Base-by-base conservation (phyloP, 1,140 invertebrate genomes). In the Drosophila nigrodunni region DNA sequence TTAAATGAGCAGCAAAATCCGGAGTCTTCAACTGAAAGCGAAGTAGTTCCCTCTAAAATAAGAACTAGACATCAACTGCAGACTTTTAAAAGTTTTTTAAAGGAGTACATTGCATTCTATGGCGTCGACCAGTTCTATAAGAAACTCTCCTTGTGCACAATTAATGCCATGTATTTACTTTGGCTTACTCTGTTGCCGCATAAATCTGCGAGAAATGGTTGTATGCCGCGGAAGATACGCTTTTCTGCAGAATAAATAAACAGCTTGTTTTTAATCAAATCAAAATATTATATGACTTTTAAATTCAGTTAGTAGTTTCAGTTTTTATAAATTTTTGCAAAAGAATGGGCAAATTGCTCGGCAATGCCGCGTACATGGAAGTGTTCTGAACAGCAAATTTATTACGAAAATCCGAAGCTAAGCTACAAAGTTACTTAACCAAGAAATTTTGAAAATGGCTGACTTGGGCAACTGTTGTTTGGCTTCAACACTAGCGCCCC, bases 371-470 rank as follows among this genome's bases (percentile, higher is more conserved):
- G 66, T 74, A 77, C 79, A 88, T 92, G 91, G 91, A 92, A 92
- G 91, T 92, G 91, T 92, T 92, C 91, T 92, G 91, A 92, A 92
- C 91, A 92, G 91, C 82, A 91, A 91, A 92, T 89, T 78, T 92
- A 82, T 92, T 90, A 92, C 82, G 82, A 89, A 92, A 92, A 92
- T 92, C 91, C 91, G 91, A 92, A 92, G 91, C 91, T 92, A 92
- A 92, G 91, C 91, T 92, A 92, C 91, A 80, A 92, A 92, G 91
- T 92, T 92, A 92, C 91, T 92, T 92, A 92, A 92, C 91, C 89
- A 92, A 92, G 88, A 92, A 92, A 92, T 92, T 92, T 92, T 92
- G 91, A 92, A 89, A 92, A 90, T 87, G 91, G 86, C 88, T 83
- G 88, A 92, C 88, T 80, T 80, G 90, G 91, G 82, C 88, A 90